Conservation (phyloP, 64 coral and sea anemone genomes). For the Orbicella faveolata region DNA sequence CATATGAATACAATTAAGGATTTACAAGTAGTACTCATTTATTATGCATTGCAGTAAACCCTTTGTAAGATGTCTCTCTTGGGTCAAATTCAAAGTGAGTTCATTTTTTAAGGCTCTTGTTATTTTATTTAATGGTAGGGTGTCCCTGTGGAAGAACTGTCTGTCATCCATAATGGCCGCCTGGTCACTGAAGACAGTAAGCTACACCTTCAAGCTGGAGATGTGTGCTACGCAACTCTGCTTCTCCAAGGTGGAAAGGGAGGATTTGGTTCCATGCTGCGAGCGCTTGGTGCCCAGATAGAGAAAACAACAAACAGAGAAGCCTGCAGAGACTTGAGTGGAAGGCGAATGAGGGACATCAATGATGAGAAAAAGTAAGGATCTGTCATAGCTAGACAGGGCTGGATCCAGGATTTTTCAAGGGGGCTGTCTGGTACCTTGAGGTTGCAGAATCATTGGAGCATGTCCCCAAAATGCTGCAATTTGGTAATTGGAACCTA, state of each 20-base stretch:
- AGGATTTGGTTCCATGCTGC: constrained; percentile 97
- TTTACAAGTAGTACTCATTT: too few species aligned
- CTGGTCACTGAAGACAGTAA: constrained; percentile 5
- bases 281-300: constrained; percentile 98
- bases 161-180: constrained; percentile 48
- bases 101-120: not conserved
- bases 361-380: constrained; percentile 99
- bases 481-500: too few species aligned
- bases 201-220: constrained; percentile 43
- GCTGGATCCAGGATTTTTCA: too few species aligned
- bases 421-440: too few species aligned
- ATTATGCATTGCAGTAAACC: too few species aligned
- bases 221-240: constrained; percentile 54
- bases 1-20: too few species aligned
- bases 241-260: constrained; percentile 85
- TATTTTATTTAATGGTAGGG: not conserved
- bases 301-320: constrained; percentile 99
- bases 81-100: not conserved
- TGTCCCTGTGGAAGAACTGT: constrained; percentile 39
- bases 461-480: too few species aligned
- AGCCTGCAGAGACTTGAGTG: constrained; percentile 94
- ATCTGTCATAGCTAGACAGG: not conserved
- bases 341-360: constrained; percentile 96
- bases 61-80: not conserved
- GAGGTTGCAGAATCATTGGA: too few species aligned